Conservation (phyloP, 1,140 invertebrate genomes). For the Drosophila orosa region DNA sequence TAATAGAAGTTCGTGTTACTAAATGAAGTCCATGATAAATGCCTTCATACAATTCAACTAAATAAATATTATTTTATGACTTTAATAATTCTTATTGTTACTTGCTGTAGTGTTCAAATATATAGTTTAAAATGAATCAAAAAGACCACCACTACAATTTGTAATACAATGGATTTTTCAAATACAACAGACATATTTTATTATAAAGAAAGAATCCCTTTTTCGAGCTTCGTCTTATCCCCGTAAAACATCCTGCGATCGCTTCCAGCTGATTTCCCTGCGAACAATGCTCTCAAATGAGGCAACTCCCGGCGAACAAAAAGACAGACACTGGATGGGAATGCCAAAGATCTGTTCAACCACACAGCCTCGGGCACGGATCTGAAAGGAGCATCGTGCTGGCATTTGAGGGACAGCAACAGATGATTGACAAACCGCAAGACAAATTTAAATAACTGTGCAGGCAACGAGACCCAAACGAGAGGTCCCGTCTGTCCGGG, state of each 20-base stretch:
- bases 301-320: constrained; percentile 17
- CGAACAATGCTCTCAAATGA: constrained; percentile 45
- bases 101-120: no score
- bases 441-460: constrained; percentile 80
- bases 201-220: background rate
- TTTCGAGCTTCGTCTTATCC: background rate
- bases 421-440: constrained; percentile 80
- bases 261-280: constrained; percentile 39
- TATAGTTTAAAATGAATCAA: background rate
- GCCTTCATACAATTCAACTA: background rate
- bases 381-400: constrained; percentile 45
- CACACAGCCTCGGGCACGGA: constrained; percentile 38
- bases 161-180: background rate
- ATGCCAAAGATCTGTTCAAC: constrained; percentile 16
- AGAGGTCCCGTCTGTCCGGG: background rate
- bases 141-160: no score
- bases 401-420: constrained; percentile 52
- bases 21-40: no score
- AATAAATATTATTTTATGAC: background rate
- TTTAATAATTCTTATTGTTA: background rate
- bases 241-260: constrained; percentile 6
- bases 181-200: background rate
- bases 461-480: constrained; percentile 23
- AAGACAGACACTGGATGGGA: constrained; percentile 3
- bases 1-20: no score